Percentiles rank a stretch among this genome's conserved stretches.
Evolutionary conservation across 2,797 vertebrate genomes (phyloP).

Genomic region (Poeciliopsis turneri): DNA sequence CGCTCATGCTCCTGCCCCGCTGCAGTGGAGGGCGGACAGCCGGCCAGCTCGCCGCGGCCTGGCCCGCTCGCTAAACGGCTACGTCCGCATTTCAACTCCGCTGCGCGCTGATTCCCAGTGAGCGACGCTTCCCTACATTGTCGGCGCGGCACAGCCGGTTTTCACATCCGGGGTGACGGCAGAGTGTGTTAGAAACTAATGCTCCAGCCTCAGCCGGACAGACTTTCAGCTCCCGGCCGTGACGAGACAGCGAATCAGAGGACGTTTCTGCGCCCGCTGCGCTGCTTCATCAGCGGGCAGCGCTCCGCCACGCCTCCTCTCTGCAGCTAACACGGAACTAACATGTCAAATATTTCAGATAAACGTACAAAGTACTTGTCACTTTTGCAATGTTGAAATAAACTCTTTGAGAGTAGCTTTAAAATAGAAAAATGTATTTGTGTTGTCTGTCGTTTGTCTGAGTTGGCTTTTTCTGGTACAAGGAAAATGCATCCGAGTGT

Average conservation of each 20-base stretch:
- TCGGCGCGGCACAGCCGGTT: accelerated
- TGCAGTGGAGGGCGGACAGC: constrained; percentile 28
- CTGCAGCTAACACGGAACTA: constrained; percentile 35
- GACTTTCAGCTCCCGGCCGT: neutral
- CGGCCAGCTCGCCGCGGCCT: constrained; percentile 51
- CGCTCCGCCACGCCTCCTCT: constrained; percentile 53
- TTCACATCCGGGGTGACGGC: neutral
- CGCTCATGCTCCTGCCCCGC: constrained; percentile 64
- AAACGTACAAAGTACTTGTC: neutral
- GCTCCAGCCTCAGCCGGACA: neutral
- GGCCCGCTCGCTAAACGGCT: constrained; percentile 48
- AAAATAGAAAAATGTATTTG: neutral
- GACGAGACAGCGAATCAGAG: constrained; percentile 25
- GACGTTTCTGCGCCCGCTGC: constrained; percentile 11
- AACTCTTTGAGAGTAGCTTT: neutral
- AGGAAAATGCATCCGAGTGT: constrained; percentile 9
- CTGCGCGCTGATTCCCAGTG: constrained; percentile 1
- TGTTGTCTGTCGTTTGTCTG: neutral
- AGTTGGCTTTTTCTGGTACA: neutral
- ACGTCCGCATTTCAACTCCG: constrained; percentile 52
- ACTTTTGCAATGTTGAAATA: too few relatives aligned
- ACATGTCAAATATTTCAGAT: neutral
- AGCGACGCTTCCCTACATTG: neutral
- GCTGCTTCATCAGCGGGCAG: constrained; percentile 7
- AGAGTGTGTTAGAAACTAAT: neutral